Evolutionary conservation across 2,113 vertebrate species (phyloP), one percentile per base, ranked within the genome.

Genomic region (Lanius collurio): DNA sequence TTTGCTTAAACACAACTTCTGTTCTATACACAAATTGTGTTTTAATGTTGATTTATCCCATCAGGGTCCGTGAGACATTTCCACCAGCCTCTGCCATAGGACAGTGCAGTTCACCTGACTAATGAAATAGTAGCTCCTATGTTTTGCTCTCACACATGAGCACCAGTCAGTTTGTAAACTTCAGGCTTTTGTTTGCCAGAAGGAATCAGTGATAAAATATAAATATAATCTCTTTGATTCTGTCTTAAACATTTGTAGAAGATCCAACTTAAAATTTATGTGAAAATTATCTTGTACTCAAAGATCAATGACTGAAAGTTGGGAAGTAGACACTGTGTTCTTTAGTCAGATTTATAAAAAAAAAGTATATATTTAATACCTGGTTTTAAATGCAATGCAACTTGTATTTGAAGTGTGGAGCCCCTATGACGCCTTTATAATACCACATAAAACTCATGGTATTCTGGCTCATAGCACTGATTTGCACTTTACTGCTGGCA

Each of bases 391-490:
- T 65, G 57, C 65, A 77, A 13, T 60, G 47, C 44, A 83, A 42
- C 2, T 16, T 37, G 71, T 8, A 37, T 37, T 37, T 37, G 37
- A 89, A 59, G 13, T 83, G 4, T 83, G 63, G 42, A 94, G 44
- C 35, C 59, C 53, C 87, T 95, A 57, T 67, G 63, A 21, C 1
- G 2, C 70, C 78, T 95, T 60, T 84, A 35, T 88, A 88, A 77
- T 85, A 50, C 67, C 35, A 31, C 83, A 82, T 94, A 96, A 96
- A 95, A 95, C 53, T 96, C 12, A 16, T 81, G 71, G 82, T 95
- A 82, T 95, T 95, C 96, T 97, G 91, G 71, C 67, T 53, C 13
- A 4, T 92, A 78, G 67, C 42, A 68, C 56, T 11, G 27, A 81
- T 92, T 85, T 73, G 47, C 19, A 24, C 67, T 71, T 76, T 35